Conservation (phyloP, 2,113 vertebrate genomes). For the Prunella fulvescens region DNA sequence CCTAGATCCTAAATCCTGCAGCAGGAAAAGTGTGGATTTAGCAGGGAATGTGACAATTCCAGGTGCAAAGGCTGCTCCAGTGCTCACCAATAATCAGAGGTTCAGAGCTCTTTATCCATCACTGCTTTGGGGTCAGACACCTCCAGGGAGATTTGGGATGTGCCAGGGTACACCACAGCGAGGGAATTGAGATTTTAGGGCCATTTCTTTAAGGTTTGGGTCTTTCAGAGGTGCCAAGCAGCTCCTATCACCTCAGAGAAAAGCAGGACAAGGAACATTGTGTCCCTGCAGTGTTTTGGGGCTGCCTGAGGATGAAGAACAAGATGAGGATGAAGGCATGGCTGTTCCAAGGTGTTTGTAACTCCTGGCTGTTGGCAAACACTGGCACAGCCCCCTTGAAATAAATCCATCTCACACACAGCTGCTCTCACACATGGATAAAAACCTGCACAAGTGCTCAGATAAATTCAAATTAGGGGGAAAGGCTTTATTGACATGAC, state of each 20-base stretch:
- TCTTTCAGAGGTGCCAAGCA: neutral
- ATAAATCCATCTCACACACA: neutral
- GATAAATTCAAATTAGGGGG: slow-evolving; percentile 16
- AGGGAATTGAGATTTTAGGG: neutral
- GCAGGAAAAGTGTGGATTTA: neutral
- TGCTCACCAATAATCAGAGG: accelerated
- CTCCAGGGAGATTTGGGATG: neutral
- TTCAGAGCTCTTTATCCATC: neutral
- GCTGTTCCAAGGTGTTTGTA: neutral
- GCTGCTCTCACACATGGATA: slow-evolving; percentile 4
- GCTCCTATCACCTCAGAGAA: neutral
- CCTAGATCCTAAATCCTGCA: neutral
- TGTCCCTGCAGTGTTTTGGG: neutral
- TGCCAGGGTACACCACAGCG: neutral
- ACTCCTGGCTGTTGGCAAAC: neutral
- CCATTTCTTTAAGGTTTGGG: neutral
- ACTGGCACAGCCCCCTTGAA: neutral
- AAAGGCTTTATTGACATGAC: neutral
- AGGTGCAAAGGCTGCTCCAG: neutral
- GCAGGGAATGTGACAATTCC: neutral
- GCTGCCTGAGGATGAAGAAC: neutral
- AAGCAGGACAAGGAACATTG: neutral
- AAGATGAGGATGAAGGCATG: neutral
- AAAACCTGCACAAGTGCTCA: neutral
- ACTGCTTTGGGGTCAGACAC: neutral